These are phyloP conservation scores for Vulpes vulpes DNA, from an alignment of 2,113 vertebrate species.

Conservation along the genomic window DNA sequence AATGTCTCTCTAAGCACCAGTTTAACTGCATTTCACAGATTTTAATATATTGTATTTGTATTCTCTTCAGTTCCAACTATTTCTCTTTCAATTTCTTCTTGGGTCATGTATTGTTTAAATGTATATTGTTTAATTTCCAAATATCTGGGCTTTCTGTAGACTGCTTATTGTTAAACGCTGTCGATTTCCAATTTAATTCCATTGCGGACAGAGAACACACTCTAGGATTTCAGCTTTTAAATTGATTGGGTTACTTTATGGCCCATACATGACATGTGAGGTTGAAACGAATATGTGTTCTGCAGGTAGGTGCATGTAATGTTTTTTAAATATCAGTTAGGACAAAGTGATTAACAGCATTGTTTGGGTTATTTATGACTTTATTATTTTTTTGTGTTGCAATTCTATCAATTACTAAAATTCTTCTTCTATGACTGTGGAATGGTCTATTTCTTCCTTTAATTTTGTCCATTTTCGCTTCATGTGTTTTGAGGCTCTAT, in stretches of 20 bases:
- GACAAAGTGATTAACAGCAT: neutral
- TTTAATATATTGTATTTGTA: neutral
- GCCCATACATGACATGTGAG: neutral
- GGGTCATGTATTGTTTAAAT: neutral
- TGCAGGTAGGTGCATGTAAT: neutral
- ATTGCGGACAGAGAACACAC: neutral
- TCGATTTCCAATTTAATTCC: neutral
- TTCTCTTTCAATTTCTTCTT: conserved; percentile 50
- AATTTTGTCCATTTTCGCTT: neutral
- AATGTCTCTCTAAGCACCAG: neutral
- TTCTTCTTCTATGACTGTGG: neutral
- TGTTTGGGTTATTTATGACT: neutral
- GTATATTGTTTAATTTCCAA: neutral
- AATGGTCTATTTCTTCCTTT: neutral
- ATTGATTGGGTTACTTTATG: neutral
- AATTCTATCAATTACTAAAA: neutral
- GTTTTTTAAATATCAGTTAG: neutral
- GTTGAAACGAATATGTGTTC: neutral
- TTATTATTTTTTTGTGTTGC: neutral
- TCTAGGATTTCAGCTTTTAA: conserved; percentile 31
- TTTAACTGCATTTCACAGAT: neutral
- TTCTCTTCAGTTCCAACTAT: conserved; percentile 5
- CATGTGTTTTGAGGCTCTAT: neutral
- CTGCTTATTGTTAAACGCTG: neutral
- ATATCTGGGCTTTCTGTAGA: conserved; percentile 15